A percentile compares a stretch with the other conserved stretches of the same genome.
phyloP scores from a whole-genome alignment of 2,797 vertebrate genomes.

The Sebastes ruberrimus region DNA sequence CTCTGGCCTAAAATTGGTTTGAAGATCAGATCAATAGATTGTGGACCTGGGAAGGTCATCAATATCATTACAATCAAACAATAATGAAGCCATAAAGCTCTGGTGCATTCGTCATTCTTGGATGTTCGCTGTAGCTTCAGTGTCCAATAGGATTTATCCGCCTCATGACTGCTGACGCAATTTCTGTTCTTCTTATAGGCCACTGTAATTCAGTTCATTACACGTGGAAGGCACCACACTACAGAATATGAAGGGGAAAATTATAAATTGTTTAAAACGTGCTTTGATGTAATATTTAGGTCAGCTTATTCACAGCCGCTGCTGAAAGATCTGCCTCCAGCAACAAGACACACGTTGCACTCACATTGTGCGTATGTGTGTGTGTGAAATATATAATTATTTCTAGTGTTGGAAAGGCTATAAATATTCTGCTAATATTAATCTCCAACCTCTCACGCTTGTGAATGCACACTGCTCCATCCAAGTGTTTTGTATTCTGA shows the following conservation, averaged over 20 bases:
- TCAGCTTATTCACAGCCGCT: conserved; percentile 42
- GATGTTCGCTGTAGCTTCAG: conserved; percentile 30
- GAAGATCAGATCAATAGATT: conserved; percentile 69
- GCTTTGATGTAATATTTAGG: conserved; percentile 58
- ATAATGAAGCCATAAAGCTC: conserved; percentile 45
- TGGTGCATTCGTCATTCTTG: conserved; percentile 40
- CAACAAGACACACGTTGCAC: conserved; percentile 1
- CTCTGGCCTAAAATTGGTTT: conserved; percentile 64
- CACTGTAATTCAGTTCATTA: conserved; percentile 16
- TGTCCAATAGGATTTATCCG: conserved; percentile 44
- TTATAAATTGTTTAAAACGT: conserved; percentile 16
- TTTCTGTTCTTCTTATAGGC: conserved; percentile 19
- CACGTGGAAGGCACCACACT: background rate
- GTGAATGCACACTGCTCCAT: conserved; percentile 16
- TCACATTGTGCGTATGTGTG: background rate
- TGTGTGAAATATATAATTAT: conserved; percentile 38
- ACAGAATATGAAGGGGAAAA: background rate
- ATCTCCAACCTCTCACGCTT: background rate
- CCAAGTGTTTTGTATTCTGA: conserved; percentile 10
- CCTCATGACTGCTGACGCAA: conserved; percentile 45
- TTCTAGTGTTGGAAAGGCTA: conserved; percentile 40
- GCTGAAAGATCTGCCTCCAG: conserved; percentile 20
- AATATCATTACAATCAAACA: conserved; percentile 58
- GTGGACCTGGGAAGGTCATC: conserved; percentile 50
- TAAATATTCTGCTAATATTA: conserved; percentile 46